Evolutionary conservation across 1,140 invertebrate genomes (phyloP).

Genomic region (Acromyrmex echinatior): DNA sequence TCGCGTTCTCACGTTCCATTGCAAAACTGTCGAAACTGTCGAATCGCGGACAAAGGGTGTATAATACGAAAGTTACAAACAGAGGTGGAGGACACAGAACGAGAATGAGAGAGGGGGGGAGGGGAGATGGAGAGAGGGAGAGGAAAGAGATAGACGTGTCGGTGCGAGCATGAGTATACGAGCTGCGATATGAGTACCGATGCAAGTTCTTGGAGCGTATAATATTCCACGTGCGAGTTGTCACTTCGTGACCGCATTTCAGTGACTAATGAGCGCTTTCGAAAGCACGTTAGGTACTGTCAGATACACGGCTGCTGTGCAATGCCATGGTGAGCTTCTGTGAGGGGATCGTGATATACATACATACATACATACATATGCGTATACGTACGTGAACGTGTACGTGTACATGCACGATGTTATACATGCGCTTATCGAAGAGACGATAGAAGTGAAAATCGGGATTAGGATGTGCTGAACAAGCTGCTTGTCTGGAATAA

Average conservation of each 20-base stretch:
- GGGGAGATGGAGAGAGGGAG: background rate
- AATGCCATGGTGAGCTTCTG: constrained; percentile 59
- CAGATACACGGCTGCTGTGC: constrained; percentile 72
- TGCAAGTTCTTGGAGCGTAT: constrained; percentile 83
- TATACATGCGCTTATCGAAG: constrained; percentile 8
- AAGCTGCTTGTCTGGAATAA: constrained; percentile 23
- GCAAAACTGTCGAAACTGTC: constrained; percentile 84
- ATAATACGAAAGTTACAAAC: constrained; percentile 85
- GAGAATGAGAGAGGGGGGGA: constrained; percentile 17
- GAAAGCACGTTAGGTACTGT: constrained; percentile 80
- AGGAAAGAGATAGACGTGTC: constrained; percentile 26
- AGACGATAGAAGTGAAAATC: constrained; percentile 36
- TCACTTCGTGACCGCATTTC: constrained; percentile 83
- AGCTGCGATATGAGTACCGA: constrained; percentile 80
- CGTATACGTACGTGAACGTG: constrained; percentile 49
- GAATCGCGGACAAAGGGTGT: constrained; percentile 83
- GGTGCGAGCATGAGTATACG: constrained; percentile 53
- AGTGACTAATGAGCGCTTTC: constrained; percentile 85
- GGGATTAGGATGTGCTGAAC: constrained; percentile 30
- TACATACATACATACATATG: constrained; percentile 37
- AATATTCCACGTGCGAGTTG: constrained; percentile 82
- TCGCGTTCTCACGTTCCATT: constrained; percentile 82
- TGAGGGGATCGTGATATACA: constrained; percentile 66
- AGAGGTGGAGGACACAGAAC: constrained; percentile 25
- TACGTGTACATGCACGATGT: background rate